phyloP scores from a whole-genome alignment of 92 coral and sea anemone species.

The Porites evermanni region DNA sequence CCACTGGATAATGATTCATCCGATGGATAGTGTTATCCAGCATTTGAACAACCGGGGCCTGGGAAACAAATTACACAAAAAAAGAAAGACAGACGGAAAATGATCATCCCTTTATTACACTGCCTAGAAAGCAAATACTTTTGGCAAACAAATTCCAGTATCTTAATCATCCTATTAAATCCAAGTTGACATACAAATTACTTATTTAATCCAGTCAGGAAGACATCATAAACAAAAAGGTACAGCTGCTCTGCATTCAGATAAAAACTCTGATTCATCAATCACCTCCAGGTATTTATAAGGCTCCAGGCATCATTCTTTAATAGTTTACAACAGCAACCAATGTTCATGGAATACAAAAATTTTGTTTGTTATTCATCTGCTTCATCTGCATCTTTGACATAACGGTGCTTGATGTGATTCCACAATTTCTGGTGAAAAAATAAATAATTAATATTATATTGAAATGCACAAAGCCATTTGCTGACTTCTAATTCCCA shows the following conservation, averaged over 20 bases:
- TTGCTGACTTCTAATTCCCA: too few species aligned
- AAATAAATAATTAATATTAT: not conserved
- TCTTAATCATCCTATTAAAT: not conserved
- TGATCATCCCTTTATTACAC: not conserved
- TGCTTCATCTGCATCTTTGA: conserved; percentile 64
- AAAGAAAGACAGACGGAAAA: conserved; percentile 1
- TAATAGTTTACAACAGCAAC: not conserved
- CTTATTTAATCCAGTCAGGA: not conserved
- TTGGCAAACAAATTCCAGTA: not conserved
- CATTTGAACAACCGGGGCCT: too few species aligned
- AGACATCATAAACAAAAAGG: not conserved
- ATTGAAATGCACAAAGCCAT: too few species aligned
- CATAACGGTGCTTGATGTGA: conserved; percentile 81
- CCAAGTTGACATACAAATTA: not conserved
- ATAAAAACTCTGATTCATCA: not conserved
- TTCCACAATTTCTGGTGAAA: conserved; percentile 86
- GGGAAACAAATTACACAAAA: too few species aligned
- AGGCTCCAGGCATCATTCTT: not conserved
- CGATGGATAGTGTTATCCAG: too few species aligned
- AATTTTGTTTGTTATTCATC: conserved; percentile 24
- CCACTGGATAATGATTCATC: too few species aligned
- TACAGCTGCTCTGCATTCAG: not conserved
- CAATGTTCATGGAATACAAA: not conserved
- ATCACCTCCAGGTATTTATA: conserved; percentile 3
- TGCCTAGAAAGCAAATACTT: not conserved